These are phyloP conservation scores for Ceratoteleas bidentatus DNA, from an alignment of 1,140 invertebrate species.

Conservation along the genomic window DNA sequence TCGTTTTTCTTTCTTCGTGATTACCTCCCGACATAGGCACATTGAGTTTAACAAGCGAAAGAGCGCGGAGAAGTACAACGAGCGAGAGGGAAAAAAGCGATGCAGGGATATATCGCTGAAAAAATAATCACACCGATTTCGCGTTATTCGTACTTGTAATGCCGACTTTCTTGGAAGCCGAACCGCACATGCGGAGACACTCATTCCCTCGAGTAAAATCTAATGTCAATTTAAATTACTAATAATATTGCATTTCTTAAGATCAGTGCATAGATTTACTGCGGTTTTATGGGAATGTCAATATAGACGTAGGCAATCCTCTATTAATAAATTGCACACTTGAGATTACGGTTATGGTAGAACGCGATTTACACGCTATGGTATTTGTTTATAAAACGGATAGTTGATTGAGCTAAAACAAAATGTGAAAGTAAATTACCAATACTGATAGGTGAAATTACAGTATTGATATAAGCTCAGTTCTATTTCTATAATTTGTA, in stretches of 20 bases:
- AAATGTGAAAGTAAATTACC: too few relatives aligned
- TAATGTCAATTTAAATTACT: constrained; percentile 39
- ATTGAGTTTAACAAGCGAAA: constrained; percentile 3
- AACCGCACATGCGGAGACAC: constrained; percentile 3
- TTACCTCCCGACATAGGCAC: constrained; percentile 12
- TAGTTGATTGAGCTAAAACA: too few relatives aligned
- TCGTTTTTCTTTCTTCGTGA: constrained; percentile 17
- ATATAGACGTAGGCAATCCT: neutral
- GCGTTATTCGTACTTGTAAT: constrained; percentile 16
- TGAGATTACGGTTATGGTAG: too few relatives aligned
- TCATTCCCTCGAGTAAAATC: constrained; percentile 10
- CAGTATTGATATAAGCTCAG: too few relatives aligned
- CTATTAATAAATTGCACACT: too few relatives aligned
- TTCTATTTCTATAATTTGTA: too few relatives aligned
- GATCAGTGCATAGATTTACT: neutral
- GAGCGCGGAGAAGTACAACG: neutral
- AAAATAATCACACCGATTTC: constrained; percentile 12
- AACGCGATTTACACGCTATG: too few relatives aligned
- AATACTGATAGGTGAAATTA: too few relatives aligned
- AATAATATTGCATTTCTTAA: constrained; percentile 8
- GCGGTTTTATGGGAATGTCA: neutral
- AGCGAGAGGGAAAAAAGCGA: neutral
- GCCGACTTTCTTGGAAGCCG: constrained; percentile 11
- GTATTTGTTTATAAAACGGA: too few relatives aligned
- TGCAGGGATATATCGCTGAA: constrained; percentile 13